Evolutionary conservation across 1,140 invertebrate genomes (phyloP), one percentile per base, ranked within the genome.

Genomic region (Caerostris extrusa): DNA sequence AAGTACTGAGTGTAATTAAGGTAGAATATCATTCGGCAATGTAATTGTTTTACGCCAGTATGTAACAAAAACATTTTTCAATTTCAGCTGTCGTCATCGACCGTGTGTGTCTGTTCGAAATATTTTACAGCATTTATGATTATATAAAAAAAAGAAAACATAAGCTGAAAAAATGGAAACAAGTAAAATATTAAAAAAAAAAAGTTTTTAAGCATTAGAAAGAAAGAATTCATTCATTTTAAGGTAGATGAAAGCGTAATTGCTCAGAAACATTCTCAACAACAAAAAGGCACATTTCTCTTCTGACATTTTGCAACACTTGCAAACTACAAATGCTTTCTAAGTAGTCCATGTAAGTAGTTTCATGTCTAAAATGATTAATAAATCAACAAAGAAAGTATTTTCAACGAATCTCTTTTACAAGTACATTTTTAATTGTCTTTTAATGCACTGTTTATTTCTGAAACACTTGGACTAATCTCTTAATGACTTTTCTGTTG

Each of bases 11-110:
- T 53, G 85, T 64, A 87, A 87, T 64, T 64, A 87, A 64, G 85
- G 85, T 53, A 14, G 58, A 64, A 64, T 87, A 87, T 87, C 85
- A 61, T 50, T n/a, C 8, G 14, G 17, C 8, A 58, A 7, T 34
- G 12, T 64, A 87, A 87, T 64, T 64, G 85, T 87, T 87, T 61
- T 87, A 58, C 34, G 56, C n/a, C 82, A 58, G 55, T 57, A 56
- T 82, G 19, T 64, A 53, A n/a, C 19, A 87, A 87, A 64, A 64
- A 64, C 53, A 87, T 3, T 58, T 60, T 87, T 87, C 60, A 85
- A 61, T 64, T 87, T 61, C 60, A 50, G 85, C 85, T 50, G 85
- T 34, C 60, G 82, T 87, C 64, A 87, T 87, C 85, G 85, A 87
- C 85, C 58, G 7, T 50, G n/a, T 64, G 57, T 87, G 60, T 64